A percentile compares a stretch with the other conserved stretches of the same genome.
These are phyloP conservation scores for Taxidea taxus DNA, from an alignment of 2,113 vertebrate genomes.

Conservation along the genomic window DNA sequence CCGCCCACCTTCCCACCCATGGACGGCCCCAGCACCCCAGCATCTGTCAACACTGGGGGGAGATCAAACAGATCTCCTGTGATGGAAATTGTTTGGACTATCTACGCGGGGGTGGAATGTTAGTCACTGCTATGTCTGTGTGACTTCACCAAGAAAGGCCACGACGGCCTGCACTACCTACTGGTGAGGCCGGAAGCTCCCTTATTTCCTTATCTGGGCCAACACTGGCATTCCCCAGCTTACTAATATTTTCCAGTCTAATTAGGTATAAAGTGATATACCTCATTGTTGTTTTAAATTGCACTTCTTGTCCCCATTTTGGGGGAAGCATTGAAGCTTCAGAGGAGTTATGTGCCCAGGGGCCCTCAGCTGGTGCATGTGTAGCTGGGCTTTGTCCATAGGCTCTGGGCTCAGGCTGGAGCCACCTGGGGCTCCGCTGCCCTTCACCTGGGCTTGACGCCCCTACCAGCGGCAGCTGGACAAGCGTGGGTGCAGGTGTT, in stretches of 20 bases:
- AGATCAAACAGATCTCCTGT: rapidly evolving
- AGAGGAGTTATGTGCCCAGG: background rate
- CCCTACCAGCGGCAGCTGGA: rapidly evolving
- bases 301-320: background rate
- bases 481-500: background rate
- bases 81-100: background rate
- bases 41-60: rapidly evolving
- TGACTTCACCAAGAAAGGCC: rapidly evolving
- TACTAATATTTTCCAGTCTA: background rate
- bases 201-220: background rate
- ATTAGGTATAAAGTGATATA: background rate
- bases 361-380: background rate
- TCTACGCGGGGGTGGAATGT: rapidly evolving
- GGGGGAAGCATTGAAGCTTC: background rate
- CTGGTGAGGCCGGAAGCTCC: rapidly evolving
- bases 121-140: rapidly evolving
- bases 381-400: background rate
- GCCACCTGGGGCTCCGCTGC: background rate
- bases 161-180: rapidly evolving
- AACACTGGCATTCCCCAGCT: rapidly evolving
- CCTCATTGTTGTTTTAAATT: background rate
- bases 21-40: background rate
- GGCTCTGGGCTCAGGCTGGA: background rate
- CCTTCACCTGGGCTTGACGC: rapidly evolving
- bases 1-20: background rate